Base-by-base conservation (phyloP, 2,797 vertebrate species). In the Lophius americanus region DNA sequence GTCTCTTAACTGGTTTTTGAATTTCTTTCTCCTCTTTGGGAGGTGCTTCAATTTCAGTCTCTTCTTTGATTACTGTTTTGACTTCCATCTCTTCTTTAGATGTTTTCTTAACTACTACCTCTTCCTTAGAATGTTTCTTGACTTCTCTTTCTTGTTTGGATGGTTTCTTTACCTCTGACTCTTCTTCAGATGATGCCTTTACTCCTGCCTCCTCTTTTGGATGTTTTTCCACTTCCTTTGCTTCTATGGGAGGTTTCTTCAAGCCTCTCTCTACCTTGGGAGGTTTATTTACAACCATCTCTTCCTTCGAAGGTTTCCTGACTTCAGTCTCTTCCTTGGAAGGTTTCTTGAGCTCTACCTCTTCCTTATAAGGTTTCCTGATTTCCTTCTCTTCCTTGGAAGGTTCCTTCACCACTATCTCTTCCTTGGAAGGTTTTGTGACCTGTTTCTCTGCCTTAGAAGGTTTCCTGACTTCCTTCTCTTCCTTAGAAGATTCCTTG, bases 281-380 rank as follows among this genome's bases (percentile, higher is more conserved):
- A 3, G 6, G n/a, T 43, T 14, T 60, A 9, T 41, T 59, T 0
- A 7, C 7, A 4, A 63, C 38, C 11, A 1, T 9, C 9, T 50
- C 6, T 0, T 35, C 36, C 56, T 33, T 49, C 0, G 1, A 0
- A 0, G 37, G 5, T 32, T 49, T 53, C 33, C 14, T 51, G 3
- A 14, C 10, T 9, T 70, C 57, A 7, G 7, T 42, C 1, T 77
- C 46, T 8, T 61, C 9, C 54, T 55, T 64, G 1, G 32, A 0
- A 0, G 9, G 38, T 63, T 49, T 51, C 14, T 23, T 64, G 0
- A 9, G 11, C 36, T 69, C 35, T 51, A 23, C 12, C 41, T n/a
- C n/a, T n/a, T 38, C 10, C 37, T 51, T 32, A 8, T 33, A 5
- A 7, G 59, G 37, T 9, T 39, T 39, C n/a, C 38, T 43, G 0